Base-by-base conservation (phyloP, 1,140 invertebrate species). In the Melipona quadrifasciata region DNA sequence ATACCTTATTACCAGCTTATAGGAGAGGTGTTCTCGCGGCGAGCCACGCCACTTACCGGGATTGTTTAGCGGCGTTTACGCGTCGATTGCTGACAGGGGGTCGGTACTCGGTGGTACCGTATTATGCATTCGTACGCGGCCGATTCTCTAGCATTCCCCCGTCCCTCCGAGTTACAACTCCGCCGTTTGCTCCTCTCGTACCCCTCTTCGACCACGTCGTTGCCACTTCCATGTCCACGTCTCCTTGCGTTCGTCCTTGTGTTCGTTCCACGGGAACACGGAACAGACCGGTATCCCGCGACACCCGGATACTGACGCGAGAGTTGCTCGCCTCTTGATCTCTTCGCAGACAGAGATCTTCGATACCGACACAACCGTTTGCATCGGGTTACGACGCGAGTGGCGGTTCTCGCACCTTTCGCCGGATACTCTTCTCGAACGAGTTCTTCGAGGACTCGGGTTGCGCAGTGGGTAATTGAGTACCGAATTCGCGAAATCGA, bases 61-160 rank as follows among this genome's bases (percentile, higher is more conserved):
- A 92, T 93, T 91, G 90, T 92, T 92, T 90, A 92, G 87, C 83
- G 65, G 84, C 87, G 82, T 91, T 92, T 92, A 91, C 84, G 89
- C 87, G 85, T 84, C 91, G 86, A 92, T 92, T 81, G 86, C 88
- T 87, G 85, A 91, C 90, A 86, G 87, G 64, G 70, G 74, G 64
- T 58, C 87, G 67, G 87, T 65, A 74, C 67, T 55, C n/a, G 55
- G 55, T 12, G 68, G 64, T 88, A 86, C 21, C 74, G 80, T 78
- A 86, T 91, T 83, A 87, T 87, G 74, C 77, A 77, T 64, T 81
- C 70, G 70, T 71, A 61, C 77, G 34, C 58, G n/a, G 39, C 34
- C 64, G 19, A 53, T n/a, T 53, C 70, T 78, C 53, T 51, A 75
- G 65, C 53, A 16, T 70, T 71, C 70, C 57, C 61, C 61, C 77